A percentile compares a stretch with the other conserved stretches of the same genome.
phyloP scores from a whole-genome alignment of 2,113 vertebrate species.

The Lepus europaeus region DNA sequence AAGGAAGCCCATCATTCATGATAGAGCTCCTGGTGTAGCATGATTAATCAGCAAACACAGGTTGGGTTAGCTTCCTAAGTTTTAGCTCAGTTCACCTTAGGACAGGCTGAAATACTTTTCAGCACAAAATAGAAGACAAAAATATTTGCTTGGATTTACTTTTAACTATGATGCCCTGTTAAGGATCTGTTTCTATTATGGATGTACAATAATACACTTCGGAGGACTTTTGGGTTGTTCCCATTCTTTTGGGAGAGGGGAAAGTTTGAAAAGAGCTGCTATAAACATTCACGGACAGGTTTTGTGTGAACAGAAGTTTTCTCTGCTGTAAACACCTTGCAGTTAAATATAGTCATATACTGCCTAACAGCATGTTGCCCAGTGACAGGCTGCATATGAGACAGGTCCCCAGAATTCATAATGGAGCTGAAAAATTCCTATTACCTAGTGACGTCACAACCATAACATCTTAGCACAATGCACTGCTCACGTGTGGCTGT shows the following conservation, averaged over 20 bases:
- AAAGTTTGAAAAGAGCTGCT: background rate
- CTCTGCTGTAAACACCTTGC: background rate
- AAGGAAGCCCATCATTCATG: background rate
- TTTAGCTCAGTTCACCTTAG: background rate
- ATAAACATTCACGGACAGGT: background rate
- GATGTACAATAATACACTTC: background rate
- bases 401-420: too few species aligned
- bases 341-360: background rate
- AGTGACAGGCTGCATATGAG: too few species aligned
- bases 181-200: background rate
- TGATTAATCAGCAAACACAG: background rate
- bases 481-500: too few species aligned
- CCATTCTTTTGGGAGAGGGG: background rate
- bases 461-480: too few species aligned
- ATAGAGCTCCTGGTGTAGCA: background rate
- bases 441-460: too few species aligned
- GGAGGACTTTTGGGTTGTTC: background rate
- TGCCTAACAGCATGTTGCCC: too few species aligned
- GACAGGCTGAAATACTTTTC: background rate
- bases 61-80: background rate
- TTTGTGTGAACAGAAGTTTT: background rate
- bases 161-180: background rate
- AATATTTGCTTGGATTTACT: background rate
- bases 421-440: too few species aligned
- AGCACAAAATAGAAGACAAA: background rate